These are phyloP conservation scores for Protophormia terraenovae DNA, from an alignment of 2,888 invertebrate species.

Conservation along the genomic window DNA sequence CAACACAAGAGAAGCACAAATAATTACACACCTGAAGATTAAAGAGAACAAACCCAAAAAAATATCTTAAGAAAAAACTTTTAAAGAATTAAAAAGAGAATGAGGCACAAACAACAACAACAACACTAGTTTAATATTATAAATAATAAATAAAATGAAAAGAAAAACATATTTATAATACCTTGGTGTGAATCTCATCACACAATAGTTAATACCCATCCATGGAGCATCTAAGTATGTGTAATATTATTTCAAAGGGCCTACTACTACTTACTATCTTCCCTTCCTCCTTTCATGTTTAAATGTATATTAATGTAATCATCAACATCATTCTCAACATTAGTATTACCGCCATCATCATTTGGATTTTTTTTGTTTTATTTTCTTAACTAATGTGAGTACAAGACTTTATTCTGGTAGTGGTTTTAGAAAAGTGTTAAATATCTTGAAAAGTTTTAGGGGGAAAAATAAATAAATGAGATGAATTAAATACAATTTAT, in stretches of 20 bases:
- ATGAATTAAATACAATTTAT: no score
- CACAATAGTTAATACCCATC: conserved; percentile 38
- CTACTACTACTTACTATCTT: no score
- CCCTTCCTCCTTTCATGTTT: neutral
- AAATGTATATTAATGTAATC: conserved; percentile 29
- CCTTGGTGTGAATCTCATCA: conserved; percentile 58
- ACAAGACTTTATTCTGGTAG: no score
- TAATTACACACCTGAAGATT: conserved; percentile 78
- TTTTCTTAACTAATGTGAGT: no score
- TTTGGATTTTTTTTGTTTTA: neutral
- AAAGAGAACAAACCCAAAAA: conserved; percentile 75
- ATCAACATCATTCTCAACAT: no score
- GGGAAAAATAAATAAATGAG: no score
- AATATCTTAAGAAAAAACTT: conserved; percentile 59
- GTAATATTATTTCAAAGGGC: conserved; percentile 1
- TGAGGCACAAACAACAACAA: neutral
- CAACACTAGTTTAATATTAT: conserved; percentile 5
- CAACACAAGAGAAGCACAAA: conserved; percentile 79
- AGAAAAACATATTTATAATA: conserved; percentile 27
- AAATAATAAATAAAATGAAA: neutral
- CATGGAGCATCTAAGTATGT: conserved; percentile 16
- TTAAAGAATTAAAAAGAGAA: conserved; percentile 8
- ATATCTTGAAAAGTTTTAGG: no score
- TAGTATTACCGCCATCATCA: conserved; percentile 5
- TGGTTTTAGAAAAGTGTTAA: no score